Percentiles rank a stretch among this genome's conserved stretches.
Conservation (phyloP, 2,113 vertebrate species). For the Athene noctua region DNA sequence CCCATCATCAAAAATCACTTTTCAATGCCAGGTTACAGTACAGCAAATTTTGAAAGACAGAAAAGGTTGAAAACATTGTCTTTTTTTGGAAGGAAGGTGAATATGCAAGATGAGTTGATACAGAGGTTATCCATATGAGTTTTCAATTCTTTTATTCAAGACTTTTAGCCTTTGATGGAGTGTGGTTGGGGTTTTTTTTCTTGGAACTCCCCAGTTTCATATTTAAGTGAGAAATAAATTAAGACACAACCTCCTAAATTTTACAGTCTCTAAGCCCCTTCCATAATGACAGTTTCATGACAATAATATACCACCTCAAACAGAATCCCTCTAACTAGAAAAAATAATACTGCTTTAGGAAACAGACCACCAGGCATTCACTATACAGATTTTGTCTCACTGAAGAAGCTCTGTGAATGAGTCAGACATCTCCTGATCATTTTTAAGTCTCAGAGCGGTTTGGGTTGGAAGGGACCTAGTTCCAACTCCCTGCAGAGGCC, state of each 20-base stretch:
- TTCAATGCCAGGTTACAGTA: not conserved
- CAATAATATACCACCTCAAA: not conserved
- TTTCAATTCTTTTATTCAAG: not conserved
- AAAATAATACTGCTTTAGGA: not conserved
- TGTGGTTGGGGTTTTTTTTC: rapidly evolving
- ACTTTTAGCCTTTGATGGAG: not conserved
- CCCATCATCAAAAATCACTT: not conserved
- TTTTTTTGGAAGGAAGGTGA: not conserved
- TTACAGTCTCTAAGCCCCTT: not conserved
- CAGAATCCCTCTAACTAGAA: not conserved
- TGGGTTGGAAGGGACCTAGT: too few relatives aligned
- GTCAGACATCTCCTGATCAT: not conserved
- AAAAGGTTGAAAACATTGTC: not conserved
- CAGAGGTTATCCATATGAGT: not conserved
- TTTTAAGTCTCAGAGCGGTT: not conserved
- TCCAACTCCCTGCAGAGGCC: too few relatives aligned
- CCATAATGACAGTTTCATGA: not conserved
- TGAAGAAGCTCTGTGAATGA: not conserved
- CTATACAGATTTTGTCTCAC: not conserved
- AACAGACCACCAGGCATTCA: not conserved
- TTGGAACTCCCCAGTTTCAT: not conserved
- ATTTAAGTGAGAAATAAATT: not conserved
- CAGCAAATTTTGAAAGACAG: not conserved
- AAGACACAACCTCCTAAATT: not conserved
- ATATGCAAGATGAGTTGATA: not conserved